A percentile compares a stretch with the other conserved stretches of the same genome.
Conservation (phyloP, 2,888 invertebrate genomes). For the Heliconius ethilla region DNA sequence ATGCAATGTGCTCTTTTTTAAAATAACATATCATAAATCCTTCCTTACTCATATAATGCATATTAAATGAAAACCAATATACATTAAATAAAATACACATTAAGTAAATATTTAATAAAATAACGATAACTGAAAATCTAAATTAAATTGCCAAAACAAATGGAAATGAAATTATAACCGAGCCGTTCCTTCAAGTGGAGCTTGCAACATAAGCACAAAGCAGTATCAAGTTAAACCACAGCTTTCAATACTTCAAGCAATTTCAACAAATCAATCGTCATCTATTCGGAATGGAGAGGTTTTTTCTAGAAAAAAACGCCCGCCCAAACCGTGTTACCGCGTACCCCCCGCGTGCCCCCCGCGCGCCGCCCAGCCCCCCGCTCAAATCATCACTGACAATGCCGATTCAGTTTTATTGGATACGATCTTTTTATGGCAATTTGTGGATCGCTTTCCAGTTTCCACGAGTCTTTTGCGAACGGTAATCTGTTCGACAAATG, state of each 20-base stretch:
- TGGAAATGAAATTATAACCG: no score
- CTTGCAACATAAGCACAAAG: slow-evolving; percentile 7
- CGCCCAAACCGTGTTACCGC: slow-evolving; percentile 77
- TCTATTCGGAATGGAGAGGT: slow-evolving; percentile 58
- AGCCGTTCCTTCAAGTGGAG: not conserved
- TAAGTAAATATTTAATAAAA: not conserved
- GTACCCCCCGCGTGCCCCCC: slow-evolving; percentile 47
- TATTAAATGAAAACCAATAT: no score
- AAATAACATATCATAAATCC: not conserved
- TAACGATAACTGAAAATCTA: not conserved
- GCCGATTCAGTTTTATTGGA: slow-evolving; percentile 75
- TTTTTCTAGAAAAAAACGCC: slow-evolving; percentile 74
- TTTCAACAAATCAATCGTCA: slow-evolving; percentile 70
- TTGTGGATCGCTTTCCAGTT: slow-evolving; percentile 74
- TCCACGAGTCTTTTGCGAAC: slow-evolving; percentile 67
- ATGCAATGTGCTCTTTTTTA: not conserved
- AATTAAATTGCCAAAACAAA: not conserved
- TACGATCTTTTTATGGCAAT: slow-evolving; percentile 79
- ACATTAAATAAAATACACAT: no score
- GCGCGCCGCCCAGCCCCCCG: slow-evolving; percentile 50
- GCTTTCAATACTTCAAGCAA: slow-evolving; percentile 30
- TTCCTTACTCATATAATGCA: not conserved
- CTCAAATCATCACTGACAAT: slow-evolving; percentile 74
- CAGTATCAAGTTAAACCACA: slow-evolving; percentile 22
- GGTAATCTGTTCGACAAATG: slow-evolving; percentile 46